Conservation (phyloP, 2,113 vertebrate species). For the Stegostoma tigrinum region DNA sequence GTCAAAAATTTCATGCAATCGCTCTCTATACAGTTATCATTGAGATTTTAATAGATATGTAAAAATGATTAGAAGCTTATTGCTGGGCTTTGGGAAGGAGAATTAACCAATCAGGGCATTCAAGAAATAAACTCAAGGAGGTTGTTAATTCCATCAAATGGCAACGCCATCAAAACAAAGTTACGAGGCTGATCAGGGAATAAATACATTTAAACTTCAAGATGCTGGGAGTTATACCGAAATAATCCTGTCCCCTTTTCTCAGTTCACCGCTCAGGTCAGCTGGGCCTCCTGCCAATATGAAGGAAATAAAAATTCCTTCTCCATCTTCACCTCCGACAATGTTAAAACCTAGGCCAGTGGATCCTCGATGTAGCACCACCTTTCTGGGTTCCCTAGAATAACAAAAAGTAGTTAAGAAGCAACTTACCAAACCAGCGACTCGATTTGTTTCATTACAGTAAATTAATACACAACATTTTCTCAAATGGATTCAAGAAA, state of each 20-base stretch:
- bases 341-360: slow-evolving; percentile 98
- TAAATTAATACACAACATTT: background rate
- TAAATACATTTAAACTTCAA: background rate
- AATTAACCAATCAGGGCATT: background rate
- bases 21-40: background rate
- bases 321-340: slow-evolving; percentile 93
- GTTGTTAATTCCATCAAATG: background rate
- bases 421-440: background rate
- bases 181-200: background rate
- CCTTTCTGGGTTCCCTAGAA: slow-evolving; percentile 83
- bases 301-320: slow-evolving; percentile 98
- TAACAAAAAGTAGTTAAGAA: slow-evolving; percentile 35
- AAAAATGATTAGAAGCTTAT: background rate
- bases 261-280: slow-evolving; percentile 89
- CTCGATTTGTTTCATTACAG: background rate
- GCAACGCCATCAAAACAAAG: background rate
- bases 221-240: slow-evolving; percentile 61
- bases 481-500: background rate
- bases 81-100: background rate
- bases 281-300: slow-evolving; percentile 95
- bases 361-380: slow-evolving; percentile 82
- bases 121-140: background rate
- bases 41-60: background rate
- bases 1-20: background rate
- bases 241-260: slow-evolving; percentile 89